Base-by-base conservation (phyloP, 2,113 vertebrate genomes). In the Tetrax tetrax region DNA sequence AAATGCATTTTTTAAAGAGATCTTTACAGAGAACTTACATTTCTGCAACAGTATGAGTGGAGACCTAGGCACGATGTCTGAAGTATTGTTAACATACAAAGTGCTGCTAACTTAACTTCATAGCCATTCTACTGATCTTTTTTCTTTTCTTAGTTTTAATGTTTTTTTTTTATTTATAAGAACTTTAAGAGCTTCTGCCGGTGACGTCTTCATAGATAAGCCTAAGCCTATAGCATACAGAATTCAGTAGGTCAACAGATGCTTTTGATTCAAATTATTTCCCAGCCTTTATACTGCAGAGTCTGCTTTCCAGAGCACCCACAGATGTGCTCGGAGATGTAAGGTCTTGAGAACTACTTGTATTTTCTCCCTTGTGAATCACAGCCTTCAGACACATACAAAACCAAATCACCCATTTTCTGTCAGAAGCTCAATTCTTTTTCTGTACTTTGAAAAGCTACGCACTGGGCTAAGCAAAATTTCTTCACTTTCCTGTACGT, bases 251-350 rank as follows among this genome's bases (percentile, higher is more conserved):
- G 35, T 16, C 70, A 60, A 23, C 33, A 65, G 56, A 29, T 59
- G 21, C 16, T 85, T 81, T 38, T 41, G 35, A 29, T 23, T 74
- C 43, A 15, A n/a, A 22, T 14, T 19, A 38, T 4, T 47, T 54
- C 41, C 38, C 33, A 61, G 50, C 25, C 77, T 70, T 60, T 16
- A 33, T 2, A 25, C 18, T 7, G 18, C 83, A 78, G 29, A 56
- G 45, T 10, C 43, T 0, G 0, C 16, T 14, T 43, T 45, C 20
- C 80, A 70, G 21, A 22, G 28, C 1, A 1, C 19, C 54, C 70
- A 50, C 41, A 68, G 56, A 41, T 5, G 5, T 31, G 60, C 18
- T 63, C 28, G 1, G 5, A 69, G n/a, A 81, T 10, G 4, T 7
- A 51, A 14, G 11, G 21, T 60, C n/a, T 64, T 16, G 24, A 56